Conservation (phyloP, 2,888 invertebrate genomes). For the Rhagonycha fulva region DNA sequence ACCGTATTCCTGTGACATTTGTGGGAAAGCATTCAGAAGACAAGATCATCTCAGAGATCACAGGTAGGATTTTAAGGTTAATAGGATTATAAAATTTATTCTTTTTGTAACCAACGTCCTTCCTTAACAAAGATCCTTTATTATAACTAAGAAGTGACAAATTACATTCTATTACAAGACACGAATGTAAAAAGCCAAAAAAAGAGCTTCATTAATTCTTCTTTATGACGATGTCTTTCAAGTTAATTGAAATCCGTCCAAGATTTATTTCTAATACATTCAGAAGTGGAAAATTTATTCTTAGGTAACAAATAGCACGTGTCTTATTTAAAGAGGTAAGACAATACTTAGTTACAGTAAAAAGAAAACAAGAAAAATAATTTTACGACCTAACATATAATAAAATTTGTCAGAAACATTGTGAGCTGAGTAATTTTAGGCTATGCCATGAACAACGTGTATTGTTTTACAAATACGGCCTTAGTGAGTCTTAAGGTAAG, state of each 20-base stretch:
- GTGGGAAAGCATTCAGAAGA: constrained; percentile 94
- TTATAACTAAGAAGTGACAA: background rate
- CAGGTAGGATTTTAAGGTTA: constrained; percentile 65
- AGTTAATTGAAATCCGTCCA: background rate
- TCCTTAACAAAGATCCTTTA: background rate
- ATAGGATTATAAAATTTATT: background rate
- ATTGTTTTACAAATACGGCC: constrained; percentile 22
- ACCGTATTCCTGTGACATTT: constrained; percentile 97
- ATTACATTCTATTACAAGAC: background rate
- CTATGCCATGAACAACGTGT: constrained; percentile 14
- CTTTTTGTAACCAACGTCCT: background rate
- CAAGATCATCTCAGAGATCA: constrained; percentile 95
- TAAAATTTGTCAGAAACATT: constrained; percentile 29
- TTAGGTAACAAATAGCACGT: constrained; percentile 8
- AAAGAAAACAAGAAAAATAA: constrained; percentile 8
- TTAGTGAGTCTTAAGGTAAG: constrained; percentile 17
- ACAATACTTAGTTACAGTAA: constrained; percentile 19
- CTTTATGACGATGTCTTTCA: background rate
- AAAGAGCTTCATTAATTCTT: background rate
- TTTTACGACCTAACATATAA: constrained; percentile 27
- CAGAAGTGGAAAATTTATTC: background rate
- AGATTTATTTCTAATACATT: background rate
- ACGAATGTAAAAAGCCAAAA: background rate
- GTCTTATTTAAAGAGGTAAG: constrained; percentile 10
- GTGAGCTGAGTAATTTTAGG: constrained; percentile 24